Evolutionary conservation across 1,140 invertebrate species (phyloP).

Genomic region (Trichonephila clavata): DNA sequence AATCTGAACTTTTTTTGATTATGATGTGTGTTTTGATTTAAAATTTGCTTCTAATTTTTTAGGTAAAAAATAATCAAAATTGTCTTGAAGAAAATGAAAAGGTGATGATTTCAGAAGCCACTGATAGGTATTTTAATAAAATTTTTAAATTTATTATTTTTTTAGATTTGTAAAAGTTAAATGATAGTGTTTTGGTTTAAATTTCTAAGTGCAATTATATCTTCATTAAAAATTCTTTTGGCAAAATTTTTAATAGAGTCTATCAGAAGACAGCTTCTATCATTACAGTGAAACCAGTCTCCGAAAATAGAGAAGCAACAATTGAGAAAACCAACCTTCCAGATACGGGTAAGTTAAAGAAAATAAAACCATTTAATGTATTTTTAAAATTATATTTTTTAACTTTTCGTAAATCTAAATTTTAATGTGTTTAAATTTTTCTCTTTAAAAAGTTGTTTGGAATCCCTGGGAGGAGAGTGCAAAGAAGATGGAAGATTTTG

Average conservation of each 20-base stretch:
- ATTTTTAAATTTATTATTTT: not conserved
- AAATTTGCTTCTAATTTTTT: not conserved
- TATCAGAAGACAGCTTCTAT: constrained; percentile 96
- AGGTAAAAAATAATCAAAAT: not conserved
- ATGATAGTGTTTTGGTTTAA: too few relatives aligned
- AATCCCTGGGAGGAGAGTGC: constrained; percentile 97
- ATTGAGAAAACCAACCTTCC: constrained; percentile 97
- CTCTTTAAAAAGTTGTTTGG: constrained; percentile 88
- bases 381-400: not conserved
- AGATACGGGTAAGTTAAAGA: constrained; percentile 86
- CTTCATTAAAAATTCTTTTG: not conserved
- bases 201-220: too few relatives aligned
- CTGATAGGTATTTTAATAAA: constrained; percentile 84
- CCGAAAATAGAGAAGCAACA: constrained; percentile 93
- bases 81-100: constrained; percentile 90
- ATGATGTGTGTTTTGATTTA: too few relatives aligned
- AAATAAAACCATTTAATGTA: not conserved
- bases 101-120: constrained; percentile 94
- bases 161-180: too few relatives aligned
- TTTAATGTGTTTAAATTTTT: constrained; percentile 71
- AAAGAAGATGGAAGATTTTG: constrained; percentile 95
- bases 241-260: constrained; percentile 83
- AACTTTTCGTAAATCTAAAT: not conserved
- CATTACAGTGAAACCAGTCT: constrained; percentile 95
- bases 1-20: too few relatives aligned